These are phyloP conservation scores for Yasuhikotakia modesta DNA, from an alignment of 2,797 vertebrate species.

Conservation along the genomic window DNA sequence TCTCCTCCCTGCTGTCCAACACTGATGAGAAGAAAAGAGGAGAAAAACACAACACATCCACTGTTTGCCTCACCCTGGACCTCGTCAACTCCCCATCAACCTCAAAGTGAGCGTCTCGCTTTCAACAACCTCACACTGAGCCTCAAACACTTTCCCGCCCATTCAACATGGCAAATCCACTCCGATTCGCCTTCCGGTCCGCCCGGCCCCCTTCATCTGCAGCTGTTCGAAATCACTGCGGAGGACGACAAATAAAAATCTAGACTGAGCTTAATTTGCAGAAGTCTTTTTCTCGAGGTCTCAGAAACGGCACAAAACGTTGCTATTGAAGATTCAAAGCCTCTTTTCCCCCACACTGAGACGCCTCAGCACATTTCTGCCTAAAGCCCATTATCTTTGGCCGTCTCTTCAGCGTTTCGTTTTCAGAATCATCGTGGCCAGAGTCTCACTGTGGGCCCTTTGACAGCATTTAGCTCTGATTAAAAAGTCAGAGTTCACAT, in stretches of 20 bases:
- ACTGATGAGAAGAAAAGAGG: constrained; percentile 49
- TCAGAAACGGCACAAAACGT: constrained; percentile 68
- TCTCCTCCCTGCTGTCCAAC: constrained; percentile 56
- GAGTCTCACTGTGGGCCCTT: constrained; percentile 64
- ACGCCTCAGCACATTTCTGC: constrained; percentile 72
- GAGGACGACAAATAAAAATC: constrained; percentile 62
- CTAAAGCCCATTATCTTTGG: constrained; percentile 77
- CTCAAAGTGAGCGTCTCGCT: constrained; percentile 48
- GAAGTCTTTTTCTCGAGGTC: constrained; percentile 59
- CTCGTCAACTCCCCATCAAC: constrained; percentile 62
- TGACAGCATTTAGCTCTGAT: constrained; percentile 77
- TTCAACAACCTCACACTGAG: constrained; percentile 48
- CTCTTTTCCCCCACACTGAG: constrained; percentile 70
- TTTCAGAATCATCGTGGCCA: constrained; percentile 38
- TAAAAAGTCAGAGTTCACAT: constrained; percentile 77
- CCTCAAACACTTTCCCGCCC: constrained; percentile 9
- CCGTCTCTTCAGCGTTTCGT: constrained; percentile 61
- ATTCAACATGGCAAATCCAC: constrained; percentile 22
- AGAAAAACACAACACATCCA: constrained; percentile 63
- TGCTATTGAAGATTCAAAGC: constrained; percentile 74
- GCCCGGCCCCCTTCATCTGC: constrained; percentile 40
- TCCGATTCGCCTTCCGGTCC: constrained; percentile 30
- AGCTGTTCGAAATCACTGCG: constrained; percentile 52
- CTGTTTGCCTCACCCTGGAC: constrained; percentile 57
- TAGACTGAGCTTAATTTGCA: constrained; percentile 70